Percentiles rank a stretch among this genome's conserved stretches.
These are phyloP conservation scores for Micropterix aruncella DNA, from an alignment of 2,888 invertebrate genomes.

Conservation along the genomic window DNA sequence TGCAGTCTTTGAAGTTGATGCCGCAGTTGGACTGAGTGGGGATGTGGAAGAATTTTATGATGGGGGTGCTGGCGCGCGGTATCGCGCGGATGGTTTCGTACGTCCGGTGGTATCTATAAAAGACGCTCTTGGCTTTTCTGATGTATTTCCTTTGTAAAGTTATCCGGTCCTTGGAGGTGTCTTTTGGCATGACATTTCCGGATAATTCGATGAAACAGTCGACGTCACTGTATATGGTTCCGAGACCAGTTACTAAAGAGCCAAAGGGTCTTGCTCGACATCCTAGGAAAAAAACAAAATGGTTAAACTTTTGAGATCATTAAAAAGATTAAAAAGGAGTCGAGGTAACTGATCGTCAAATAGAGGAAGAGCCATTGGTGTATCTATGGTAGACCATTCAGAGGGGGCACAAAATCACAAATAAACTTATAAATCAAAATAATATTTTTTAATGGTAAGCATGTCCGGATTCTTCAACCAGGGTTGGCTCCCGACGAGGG, in stretches of 20 bases:
- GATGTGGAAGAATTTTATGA: conserved; percentile 56
- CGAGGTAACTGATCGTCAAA: too few relatives aligned
- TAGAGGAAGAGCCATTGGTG: too few relatives aligned
- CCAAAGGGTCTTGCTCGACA: conserved; percentile 47
- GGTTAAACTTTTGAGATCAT: too few relatives aligned
- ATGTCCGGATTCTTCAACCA: too few relatives aligned
- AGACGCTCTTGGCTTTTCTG: conserved; percentile 22
- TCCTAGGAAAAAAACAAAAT: too few relatives aligned
- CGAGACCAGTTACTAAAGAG: conserved; percentile 57
- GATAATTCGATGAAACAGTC: conserved; percentile 50
- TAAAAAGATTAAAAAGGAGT: too few relatives aligned
- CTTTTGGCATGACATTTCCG: conserved; percentile 13
- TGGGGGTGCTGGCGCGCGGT: conserved; percentile 61
- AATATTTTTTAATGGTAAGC: too few relatives aligned
- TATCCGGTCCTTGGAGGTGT: conserved; percentile 14
- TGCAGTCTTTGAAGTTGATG: conserved; percentile 54
- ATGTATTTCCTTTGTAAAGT: conserved; percentile 10
- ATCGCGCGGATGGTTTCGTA: conserved; percentile 49
- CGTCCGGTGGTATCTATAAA: conserved; percentile 22
- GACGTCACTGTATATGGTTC: conserved; percentile 55
- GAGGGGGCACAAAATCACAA: too few relatives aligned
- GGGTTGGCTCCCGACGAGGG: too few relatives aligned
- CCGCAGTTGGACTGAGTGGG: conserved; percentile 51
- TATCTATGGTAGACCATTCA: too few relatives aligned
- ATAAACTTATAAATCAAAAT: too few relatives aligned